phyloP scores from a whole-genome alignment of 2,113 vertebrate genomes.

The Tautogolabrus adspersus region DNA sequence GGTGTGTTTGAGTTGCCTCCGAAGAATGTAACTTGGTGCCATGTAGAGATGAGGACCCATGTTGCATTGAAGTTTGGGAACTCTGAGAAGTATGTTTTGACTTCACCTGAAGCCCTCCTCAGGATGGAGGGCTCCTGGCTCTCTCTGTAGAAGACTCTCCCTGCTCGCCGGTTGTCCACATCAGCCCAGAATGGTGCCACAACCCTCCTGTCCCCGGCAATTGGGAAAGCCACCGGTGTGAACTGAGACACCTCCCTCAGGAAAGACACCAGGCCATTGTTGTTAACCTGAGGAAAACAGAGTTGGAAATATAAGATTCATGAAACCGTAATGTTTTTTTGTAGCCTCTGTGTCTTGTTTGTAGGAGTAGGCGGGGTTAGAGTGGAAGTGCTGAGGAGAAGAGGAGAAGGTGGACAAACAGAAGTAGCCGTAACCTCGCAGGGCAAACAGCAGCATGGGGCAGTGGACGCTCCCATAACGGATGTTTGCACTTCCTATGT shows the following conservation, averaged over 20 bases:
- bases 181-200: conserved; percentile 98
- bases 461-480: conserved; percentile 43
- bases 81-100: conserved; percentile 90
- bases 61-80: conserved; percentile 87
- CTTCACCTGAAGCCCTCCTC: conserved; percentile 85
- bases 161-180: conserved; percentile 93
- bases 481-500: conserved; percentile 74
- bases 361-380: conserved; percentile 9
- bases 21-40: conserved; percentile 96
- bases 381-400: conserved; percentile 29
- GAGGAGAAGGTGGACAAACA: conserved; percentile 36
- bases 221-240: conserved; percentile 96
- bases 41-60: conserved; percentile 94
- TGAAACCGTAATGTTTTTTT: background rate
- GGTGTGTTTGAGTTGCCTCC: conserved; percentile 91
- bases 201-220: conserved; percentile 95
- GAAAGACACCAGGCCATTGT: conserved; percentile 97
- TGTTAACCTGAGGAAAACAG: conserved; percentile 90
- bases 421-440: conserved; percentile 45
- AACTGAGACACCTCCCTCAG: conserved; percentile 97
- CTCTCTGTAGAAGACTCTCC: conserved; percentile 92
- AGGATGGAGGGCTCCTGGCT: conserved; percentile 85
- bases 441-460: conserved; percentile 52
- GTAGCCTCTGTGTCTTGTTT: conserved; percentile 21
- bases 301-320: background rate